Conservation (phyloP, 2,113 vertebrate species). For the Bothrops jararaca region DNA sequence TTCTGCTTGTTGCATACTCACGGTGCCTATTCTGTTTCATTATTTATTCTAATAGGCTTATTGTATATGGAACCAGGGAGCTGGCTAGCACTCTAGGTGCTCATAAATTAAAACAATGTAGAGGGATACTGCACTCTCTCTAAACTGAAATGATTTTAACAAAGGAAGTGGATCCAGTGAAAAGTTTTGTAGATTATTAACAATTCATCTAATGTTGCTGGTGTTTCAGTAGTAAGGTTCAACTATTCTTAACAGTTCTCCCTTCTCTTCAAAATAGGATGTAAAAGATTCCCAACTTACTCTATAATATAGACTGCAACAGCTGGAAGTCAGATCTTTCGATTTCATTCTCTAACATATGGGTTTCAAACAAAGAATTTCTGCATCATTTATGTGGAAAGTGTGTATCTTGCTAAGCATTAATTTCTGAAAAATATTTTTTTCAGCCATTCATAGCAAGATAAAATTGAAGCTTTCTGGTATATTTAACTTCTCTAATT, state of each 20-base stretch:
- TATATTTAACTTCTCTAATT: background rate
- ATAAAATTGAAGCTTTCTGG: background rate
- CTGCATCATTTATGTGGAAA: background rate
- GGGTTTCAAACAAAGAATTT: background rate
- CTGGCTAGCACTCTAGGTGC: background rate
- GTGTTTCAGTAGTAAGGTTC: background rate
- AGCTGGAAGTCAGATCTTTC: background rate
- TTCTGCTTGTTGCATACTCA: background rate
- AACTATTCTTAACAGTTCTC: background rate
- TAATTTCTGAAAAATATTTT: background rate
- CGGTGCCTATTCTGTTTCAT: background rate
- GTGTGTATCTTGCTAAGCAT: background rate
- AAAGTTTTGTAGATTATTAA: background rate
- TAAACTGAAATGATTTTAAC: background rate
- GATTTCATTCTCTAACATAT: background rate
- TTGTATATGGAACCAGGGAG: background rate
- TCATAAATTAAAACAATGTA: background rate
- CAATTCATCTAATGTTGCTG: background rate
- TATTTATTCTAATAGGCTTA: background rate
- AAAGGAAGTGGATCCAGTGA: background rate
- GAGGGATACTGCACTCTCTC: background rate
- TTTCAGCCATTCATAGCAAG: background rate
- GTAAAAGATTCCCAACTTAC: background rate
- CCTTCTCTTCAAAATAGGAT: background rate
- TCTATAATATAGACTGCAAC: background rate